Conservation (phyloP, 2,797 vertebrate species). For the Mareca strepera region DNA sequence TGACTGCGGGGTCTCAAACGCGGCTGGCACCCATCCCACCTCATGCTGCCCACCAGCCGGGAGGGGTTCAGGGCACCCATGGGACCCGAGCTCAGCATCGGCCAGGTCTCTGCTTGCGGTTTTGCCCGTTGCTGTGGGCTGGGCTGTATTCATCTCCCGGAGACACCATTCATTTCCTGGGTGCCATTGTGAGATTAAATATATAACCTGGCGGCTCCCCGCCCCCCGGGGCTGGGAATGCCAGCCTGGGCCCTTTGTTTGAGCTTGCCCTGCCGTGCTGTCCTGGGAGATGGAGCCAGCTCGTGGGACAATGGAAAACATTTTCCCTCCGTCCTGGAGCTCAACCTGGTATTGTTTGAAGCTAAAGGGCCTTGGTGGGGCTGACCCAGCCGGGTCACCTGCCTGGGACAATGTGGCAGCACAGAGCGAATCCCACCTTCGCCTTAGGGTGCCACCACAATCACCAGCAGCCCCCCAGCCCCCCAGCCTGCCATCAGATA, state of each 20-base stretch:
- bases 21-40: not conserved
- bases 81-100: not conserved
- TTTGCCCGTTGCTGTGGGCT: conserved; percentile 50
- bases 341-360: conserved; percentile 38
- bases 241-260: conserved; percentile 58
- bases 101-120: conserved; percentile 21
- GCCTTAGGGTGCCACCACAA: not conserved
- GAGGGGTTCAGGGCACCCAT: fast-evolving
- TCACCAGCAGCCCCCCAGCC: not conserved
- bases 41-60: not conserved
- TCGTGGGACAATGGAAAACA: conserved; percentile 55
- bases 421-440: not conserved
- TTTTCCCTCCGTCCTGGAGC: not conserved
- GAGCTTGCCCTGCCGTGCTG: conserved; percentile 68
- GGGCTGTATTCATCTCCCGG: conserved; percentile 25
- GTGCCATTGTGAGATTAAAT: conserved; percentile 65
- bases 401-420: conserved; percentile 32
- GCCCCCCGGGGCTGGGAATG: not conserved
- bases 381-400: conserved; percentile 42
- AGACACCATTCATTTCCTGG: conserved; percentile 53
- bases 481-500: not conserved
- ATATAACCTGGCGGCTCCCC: conserved; percentile 4
- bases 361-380: not conserved
- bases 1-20: too few species aligned
- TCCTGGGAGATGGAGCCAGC: conserved; percentile 56